Evolutionary conservation across 1,140 invertebrate genomes (phyloP), one percentile per base, ranked within the genome.

Genomic region (Apis laboriosa): DNA sequence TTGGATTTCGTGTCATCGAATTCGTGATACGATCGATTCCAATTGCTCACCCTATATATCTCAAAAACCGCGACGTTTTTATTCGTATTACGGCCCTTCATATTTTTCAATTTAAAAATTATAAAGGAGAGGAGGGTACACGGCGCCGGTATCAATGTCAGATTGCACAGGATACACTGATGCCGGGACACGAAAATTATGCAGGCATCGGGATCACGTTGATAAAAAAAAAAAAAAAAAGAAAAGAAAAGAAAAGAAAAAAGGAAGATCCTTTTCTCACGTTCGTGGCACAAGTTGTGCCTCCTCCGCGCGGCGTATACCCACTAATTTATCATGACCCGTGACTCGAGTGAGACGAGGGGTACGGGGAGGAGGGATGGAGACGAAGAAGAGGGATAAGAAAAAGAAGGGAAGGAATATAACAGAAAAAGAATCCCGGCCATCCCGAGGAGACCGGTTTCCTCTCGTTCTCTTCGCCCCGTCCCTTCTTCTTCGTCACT

Each of bases 381-480:
- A 55, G 66, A 4, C 60, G 56, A 55, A 64, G 11, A 8, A 9
- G 55, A 72, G 56, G 34, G 34, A 43, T 43, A 43, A 43, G 55
- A 64, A 67, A 34, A 66, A 55, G 66, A 55, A 49, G 53, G 15
- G 53, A 58, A 13, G 53, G 56, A 64, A 64, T 7, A 9, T 8
- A 43, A 51, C 17, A 72, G 72, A 76, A 83, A 84, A 87, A 85
- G 73, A 85, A 78, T 79, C 83, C 49, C 28, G 70, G 60, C 56
- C 63, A 70, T 84, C 85, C 75, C 78, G 74, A 53, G 80, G 81
- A 80, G 83, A 88, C 87, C 87, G 87, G 87, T 88, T 88, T 85
- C 82, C 85, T 80, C 81, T 78, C 81, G 60, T 80, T 71, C 77
- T 43, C 34, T 43, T 43, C 34, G 34, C 66, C 61, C 73, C 74